Conservation (phyloP, 2,113 vertebrate genomes). For the Stegostoma tigrinum region DNA sequence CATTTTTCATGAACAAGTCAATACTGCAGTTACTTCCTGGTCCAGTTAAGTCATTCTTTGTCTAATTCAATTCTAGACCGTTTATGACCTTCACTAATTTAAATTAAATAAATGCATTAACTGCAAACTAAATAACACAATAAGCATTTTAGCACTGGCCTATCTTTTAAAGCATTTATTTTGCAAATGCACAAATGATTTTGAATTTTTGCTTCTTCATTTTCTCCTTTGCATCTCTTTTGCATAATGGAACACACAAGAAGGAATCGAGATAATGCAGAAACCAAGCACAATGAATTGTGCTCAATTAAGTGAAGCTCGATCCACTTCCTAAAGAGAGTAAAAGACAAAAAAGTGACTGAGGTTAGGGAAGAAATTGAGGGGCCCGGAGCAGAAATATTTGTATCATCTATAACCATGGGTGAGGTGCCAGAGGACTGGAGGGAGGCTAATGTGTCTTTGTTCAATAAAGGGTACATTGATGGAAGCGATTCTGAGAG, state of each 20-base stretch:
- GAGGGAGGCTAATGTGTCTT: too few species aligned
- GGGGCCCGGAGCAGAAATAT: too few species aligned
- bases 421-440: too few species aligned
- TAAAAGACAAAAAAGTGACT: neutral
- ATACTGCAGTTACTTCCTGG: neutral
- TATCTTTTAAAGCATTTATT: neutral
- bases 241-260: neutral
- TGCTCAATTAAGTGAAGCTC: neutral
- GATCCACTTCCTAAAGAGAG: neutral
- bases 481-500: too few species aligned
- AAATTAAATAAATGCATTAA: conserved; percentile 1
- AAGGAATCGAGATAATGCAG: neutral
- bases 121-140: neutral
- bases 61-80: neutral
- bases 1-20: neutral
- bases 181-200: neutral
- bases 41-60: neutral
- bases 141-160: neutral
- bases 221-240: neutral
- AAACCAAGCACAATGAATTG: neutral
- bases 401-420: too few species aligned
- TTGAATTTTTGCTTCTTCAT: neutral
- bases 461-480: too few species aligned
- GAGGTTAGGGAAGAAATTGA: too few species aligned
- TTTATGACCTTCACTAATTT: neutral